Percentiles rank a stretch among this genome's conserved stretches.
Evolutionary conservation across 1,140 invertebrate species (phyloP).

Genomic region (Dendrolimus punctatus): DNA sequence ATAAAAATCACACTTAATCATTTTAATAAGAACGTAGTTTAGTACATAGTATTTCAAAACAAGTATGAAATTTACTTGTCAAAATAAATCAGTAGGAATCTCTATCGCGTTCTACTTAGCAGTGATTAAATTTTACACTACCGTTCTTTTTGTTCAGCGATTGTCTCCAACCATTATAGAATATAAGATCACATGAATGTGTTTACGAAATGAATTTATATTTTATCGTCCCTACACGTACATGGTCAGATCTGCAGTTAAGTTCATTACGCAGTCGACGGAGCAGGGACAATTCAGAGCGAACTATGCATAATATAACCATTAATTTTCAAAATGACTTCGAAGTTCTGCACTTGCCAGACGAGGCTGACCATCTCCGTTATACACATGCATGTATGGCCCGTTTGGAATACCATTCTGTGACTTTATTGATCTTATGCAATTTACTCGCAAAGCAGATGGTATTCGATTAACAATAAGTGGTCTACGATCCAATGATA

Average conservation of each 20-base stretch:
- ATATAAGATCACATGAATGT: conserved; percentile 4
- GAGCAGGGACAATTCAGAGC: conserved; percentile 49
- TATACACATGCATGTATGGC: conserved; percentile 28
- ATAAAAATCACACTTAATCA: no score
- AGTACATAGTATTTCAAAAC: no score
- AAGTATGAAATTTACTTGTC: no score
- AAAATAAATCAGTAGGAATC: background rate
- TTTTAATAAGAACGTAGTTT: no score
- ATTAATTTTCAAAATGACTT: conserved; percentile 65
- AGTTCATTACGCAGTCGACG: conserved; percentile 47
- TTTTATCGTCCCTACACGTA: conserved; percentile 26
- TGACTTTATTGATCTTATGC: no score
- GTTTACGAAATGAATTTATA: conserved; percentile 21
- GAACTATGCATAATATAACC: conserved; percentile 63
- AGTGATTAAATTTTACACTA: background rate
- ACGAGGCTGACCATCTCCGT: conserved; percentile 45
- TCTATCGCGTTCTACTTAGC: conserved; percentile 7
- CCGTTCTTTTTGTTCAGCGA: no score
- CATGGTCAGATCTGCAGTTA: conserved; percentile 30
- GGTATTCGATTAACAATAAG: no score
- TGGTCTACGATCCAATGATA: no score
- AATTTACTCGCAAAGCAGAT: no score
- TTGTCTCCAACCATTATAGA: background rate
- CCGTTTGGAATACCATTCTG: conserved; percentile 3
- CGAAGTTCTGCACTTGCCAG: conserved; percentile 47